Conservation (phyloP, 2,888 invertebrate species). For the Chouioia cunea region DNA sequence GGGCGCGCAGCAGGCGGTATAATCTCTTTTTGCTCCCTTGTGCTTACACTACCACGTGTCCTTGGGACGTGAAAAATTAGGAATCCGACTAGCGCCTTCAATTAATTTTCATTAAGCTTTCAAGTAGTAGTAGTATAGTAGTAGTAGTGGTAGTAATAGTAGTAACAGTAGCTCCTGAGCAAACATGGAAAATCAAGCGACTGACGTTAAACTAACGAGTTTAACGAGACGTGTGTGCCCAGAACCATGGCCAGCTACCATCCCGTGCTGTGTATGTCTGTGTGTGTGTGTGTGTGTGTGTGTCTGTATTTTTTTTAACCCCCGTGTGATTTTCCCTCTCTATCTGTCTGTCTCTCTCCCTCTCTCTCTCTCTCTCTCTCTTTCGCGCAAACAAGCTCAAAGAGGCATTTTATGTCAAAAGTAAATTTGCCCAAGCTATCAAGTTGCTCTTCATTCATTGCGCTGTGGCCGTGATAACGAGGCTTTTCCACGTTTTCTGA, state of each 20-base stretch:
- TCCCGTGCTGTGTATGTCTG: too few species aligned
- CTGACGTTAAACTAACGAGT: constrained; percentile 28
- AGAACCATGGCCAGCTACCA: too few species aligned
- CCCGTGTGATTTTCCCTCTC: neutral
- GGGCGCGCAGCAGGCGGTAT: neutral
- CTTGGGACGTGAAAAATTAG: constrained; percentile 10
- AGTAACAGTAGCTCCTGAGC: constrained; percentile 2
- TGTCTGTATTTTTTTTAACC: neutral
- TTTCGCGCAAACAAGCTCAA: too few species aligned
- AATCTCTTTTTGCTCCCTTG: constrained; percentile 15
- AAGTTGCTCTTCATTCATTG: too few species aligned
- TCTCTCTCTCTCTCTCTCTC: too few species aligned
- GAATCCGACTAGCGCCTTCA: neutral
- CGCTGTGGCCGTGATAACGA: too few species aligned
- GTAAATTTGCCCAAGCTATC: too few species aligned
- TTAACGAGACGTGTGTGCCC: constrained; percentile 19
- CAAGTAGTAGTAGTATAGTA: neutral
- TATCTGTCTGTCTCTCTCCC: neutral
- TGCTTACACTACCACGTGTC: neutral
- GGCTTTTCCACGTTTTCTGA: too few species aligned
- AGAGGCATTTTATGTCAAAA: too few species aligned
- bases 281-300: too few species aligned
- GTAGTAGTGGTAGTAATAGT: too few species aligned
- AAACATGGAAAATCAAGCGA: constrained; percentile 33
- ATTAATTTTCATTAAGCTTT: constrained; percentile 34